Evolutionary conservation across 2,888 invertebrate species (phyloP), one percentile per base, ranked within the genome.

Genomic region (Phaedon cochleariae): DNA sequence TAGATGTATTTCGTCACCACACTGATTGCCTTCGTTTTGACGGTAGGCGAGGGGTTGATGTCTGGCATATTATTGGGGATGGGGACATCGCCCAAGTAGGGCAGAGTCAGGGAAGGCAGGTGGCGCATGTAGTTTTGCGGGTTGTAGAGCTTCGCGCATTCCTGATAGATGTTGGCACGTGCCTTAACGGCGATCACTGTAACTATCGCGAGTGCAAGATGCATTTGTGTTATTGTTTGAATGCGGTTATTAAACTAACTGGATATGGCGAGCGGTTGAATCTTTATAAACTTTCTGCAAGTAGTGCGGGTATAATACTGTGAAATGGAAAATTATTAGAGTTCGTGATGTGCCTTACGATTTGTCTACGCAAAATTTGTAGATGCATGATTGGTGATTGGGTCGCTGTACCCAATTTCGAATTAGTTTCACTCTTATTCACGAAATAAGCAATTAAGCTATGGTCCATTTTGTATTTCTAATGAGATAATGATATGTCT

Each of bases 1-100:
- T 77, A 79, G 2, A 83, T 75, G 66, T 82, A 83, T 66, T 79
- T 80, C 3, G 82, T 83, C 22, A 81, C 79, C 4, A 83, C 73
- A 59, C 74, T 80, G 31, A 83, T 71, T 48, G 82, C 81, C 73
- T 80, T 82, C 2, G 82, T 82, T n/a, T 80, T 78, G 12, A 75
- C 54, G 41, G 78, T 79, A 15, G 81, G 79, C 1, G 81, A 74
- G 4, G 82, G 82, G 62, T 76, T 76, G 61, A 83, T 81, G 57
- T 49, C 55, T 37, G 67, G 70, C 17, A 67, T 59, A 49, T 74
- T 72, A 54, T 70, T 66, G 7, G 80, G 81, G n/a, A 81, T 78
- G 6, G 74, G 70, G 31, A 82, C 61, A 64, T 76, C 75, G 69
- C 74, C 76, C 41, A 80, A 61, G 71, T 82, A 82, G 31, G 82